Evolutionary conservation across 2,797 vertebrate genomes (phyloP).

Genomic region (Catostomus latipinnis): DNA sequence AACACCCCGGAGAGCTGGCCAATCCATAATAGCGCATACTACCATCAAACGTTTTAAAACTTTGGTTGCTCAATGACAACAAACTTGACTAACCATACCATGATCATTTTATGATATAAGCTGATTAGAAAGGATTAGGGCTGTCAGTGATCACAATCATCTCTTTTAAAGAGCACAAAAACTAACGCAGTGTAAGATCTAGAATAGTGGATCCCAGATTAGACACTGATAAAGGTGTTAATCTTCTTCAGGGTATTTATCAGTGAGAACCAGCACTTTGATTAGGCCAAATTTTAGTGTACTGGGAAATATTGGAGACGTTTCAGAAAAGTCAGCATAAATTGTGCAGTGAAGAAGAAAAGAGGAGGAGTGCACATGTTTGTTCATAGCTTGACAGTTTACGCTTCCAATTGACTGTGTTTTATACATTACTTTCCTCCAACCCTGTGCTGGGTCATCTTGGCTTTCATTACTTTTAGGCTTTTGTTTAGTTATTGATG

Average conservation of each 20-base stretch:
- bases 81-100: neutral
- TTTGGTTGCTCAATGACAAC: neutral
- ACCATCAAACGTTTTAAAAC: too few relatives aligned
- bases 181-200: conserved; percentile 64
- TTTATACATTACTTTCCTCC: too few relatives aligned
- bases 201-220: conserved; percentile 2
- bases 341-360: conserved; percentile 16
- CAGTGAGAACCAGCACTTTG: conserved; percentile 13
- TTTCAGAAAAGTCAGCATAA: conserved; percentile 2
- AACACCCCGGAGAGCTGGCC: too few relatives aligned
- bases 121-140: conserved; percentile 45
- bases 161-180: conserved; percentile 75
- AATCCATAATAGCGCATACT: too few relatives aligned
- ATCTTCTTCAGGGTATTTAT: conserved; percentile 37
- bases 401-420: neutral
- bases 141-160: conserved; percentile 73
- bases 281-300: neutral
- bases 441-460: neutral
- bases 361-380: conserved; percentile 14
- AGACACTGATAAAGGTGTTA: conserved; percentile 49
- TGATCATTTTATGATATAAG: conserved; percentile 8
- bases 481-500: conserved; percentile 8
- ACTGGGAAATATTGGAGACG: neutral
- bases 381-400: conserved; percentile 19
- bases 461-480: neutral